Percentiles rank a stretch among this genome's conserved stretches.
Evolutionary conservation across 2,888 invertebrate species (phyloP).

Genomic region (Mimachlamys varia): DNA sequence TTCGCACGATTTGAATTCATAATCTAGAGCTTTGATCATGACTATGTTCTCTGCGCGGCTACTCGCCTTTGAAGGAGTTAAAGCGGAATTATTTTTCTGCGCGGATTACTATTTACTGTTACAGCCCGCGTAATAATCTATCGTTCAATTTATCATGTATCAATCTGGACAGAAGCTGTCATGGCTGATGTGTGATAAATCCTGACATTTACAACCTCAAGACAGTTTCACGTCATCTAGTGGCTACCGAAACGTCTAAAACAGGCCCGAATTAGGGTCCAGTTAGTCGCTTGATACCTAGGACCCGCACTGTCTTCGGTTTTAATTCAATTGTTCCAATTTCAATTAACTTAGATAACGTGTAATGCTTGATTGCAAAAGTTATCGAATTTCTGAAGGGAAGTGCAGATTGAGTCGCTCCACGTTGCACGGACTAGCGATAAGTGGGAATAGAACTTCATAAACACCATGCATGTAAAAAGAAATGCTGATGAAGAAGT

Average conservation of each 20-base stretch:
- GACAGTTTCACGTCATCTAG: not conserved
- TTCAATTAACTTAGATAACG: constrained; percentile 25
- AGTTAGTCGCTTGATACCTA: not conserved
- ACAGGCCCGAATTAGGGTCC: not conserved
- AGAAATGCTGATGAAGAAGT: not conserved
- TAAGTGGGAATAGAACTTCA: not conserved
- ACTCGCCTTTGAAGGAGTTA: constrained; percentile 36
- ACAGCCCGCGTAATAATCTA: constrained; percentile 36
- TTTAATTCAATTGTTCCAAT: constrained; percentile 35
- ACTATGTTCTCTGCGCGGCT: constrained; percentile 27
- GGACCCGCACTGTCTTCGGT: not conserved
- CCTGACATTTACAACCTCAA: constrained; percentile 32
- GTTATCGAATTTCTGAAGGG: constrained; percentile 27
- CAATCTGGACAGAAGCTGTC: constrained; percentile 32
- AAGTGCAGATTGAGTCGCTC: not conserved
- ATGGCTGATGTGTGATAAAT: constrained; percentile 29
- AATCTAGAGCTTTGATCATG: constrained; percentile 19
- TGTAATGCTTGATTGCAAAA: constrained; percentile 34
- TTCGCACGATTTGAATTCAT: constrained; percentile 36
- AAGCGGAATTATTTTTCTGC: constrained; percentile 34
- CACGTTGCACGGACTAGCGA: not conserved
- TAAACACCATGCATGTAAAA: constrained; percentile 31
- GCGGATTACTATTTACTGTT: constrained; percentile 34
- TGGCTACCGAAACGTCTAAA: not conserved
- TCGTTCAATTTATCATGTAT: constrained; percentile 36